Conservation (phyloP, 2,797 vertebrate species). For the Notolepis coatsorum region DNA sequence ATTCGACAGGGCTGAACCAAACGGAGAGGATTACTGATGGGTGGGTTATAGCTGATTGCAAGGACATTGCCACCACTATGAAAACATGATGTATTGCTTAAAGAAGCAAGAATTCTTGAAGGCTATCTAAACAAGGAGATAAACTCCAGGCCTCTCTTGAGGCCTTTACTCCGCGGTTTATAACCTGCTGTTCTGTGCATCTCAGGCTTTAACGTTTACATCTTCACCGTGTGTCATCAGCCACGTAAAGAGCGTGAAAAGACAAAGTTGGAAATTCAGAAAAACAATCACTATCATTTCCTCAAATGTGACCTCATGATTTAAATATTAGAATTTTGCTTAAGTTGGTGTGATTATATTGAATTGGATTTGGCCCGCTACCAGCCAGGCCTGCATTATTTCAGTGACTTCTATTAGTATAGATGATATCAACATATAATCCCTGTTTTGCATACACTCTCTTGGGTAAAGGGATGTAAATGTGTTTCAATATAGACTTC, state of each 20-base stretch:
- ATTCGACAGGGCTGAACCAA: slow-evolving; percentile 19
- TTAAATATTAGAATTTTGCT: slow-evolving; percentile 26
- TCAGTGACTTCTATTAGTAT: slow-evolving; percentile 25
- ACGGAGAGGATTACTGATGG: slow-evolving; percentile 25
- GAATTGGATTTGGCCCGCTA: slow-evolving; percentile 19
- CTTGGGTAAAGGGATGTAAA: slow-evolving; percentile 29
- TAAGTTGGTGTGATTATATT: slow-evolving; percentile 12
- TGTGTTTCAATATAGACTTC: slow-evolving; percentile 21
- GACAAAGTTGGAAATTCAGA: slow-evolving; percentile 14
- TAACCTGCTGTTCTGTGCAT: too few relatives aligned
- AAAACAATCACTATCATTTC: slow-evolving; percentile 29
- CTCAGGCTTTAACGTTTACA: slow-evolving; percentile 31
- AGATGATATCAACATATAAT: slow-evolving; percentile 13
- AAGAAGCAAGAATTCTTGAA: slow-evolving; percentile 27
- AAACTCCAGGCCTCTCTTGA: slow-evolving; percentile 11
- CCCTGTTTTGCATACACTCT: slow-evolving; percentile 29
- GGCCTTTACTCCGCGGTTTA: slow-evolving; percentile 26
- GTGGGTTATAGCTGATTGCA: slow-evolving; percentile 26
- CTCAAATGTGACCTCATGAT: slow-evolving; percentile 23
- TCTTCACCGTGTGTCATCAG: slow-evolving; percentile 30
- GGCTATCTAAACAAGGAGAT: slow-evolving; percentile 33
- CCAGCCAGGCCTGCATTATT: slow-evolving; percentile 23
- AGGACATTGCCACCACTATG: slow-evolving; percentile 39
- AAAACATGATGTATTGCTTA: slow-evolving; percentile 37
- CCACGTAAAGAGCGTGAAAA: slow-evolving; percentile 5